These are phyloP conservation scores for Halisarca cf. caerulea DNA, from an alignment of 37 sponge, comb jelly and placozoan species.

Conservation along the genomic window DNA sequence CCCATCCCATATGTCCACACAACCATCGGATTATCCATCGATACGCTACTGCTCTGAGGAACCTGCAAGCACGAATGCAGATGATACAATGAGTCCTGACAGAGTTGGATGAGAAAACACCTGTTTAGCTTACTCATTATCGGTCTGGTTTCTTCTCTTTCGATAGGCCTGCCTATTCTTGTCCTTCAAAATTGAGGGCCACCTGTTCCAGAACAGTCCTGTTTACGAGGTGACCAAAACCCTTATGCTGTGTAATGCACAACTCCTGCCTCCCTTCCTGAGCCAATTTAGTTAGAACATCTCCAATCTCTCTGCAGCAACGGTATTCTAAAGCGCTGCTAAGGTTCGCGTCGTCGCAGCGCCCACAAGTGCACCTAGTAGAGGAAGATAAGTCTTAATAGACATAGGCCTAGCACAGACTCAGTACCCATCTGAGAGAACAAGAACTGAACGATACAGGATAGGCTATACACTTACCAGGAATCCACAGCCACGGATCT, in stretches of 20 bases:
- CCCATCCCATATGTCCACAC: conserved; percentile 10
- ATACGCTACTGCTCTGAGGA: conserved; percentile 16
- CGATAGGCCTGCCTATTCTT: neutral
- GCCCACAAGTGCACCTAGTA: conserved; percentile 14
- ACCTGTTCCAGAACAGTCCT: neutral
- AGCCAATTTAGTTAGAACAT: neutral
- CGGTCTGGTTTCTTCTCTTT: conserved; percentile 3
- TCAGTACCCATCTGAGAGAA: neutral
- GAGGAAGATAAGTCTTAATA: neutral
- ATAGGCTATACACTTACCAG: neutral
- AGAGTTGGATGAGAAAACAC: neutral
- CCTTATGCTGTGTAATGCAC: neutral
- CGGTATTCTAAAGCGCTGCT: conserved; percentile 6
- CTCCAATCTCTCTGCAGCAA: conserved; percentile 3
- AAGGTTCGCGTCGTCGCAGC: neutral
- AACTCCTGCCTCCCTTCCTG: neutral
- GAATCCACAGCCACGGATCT: neutral
- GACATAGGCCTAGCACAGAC: neutral
- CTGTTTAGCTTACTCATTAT: conserved; percentile 1
- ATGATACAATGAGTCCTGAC: neutral
- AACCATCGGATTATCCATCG: conserved; percentile 13
- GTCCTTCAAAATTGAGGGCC: neutral
- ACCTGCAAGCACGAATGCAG: neutral
- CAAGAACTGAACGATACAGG: neutral
- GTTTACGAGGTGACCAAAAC: neutral